A percentile compares a stretch with the other conserved stretches of the same genome.
These are phyloP conservation scores for Pelobates cultripes DNA, from an alignment of 2,797 vertebrate genomes.

Conservation along the genomic window DNA sequence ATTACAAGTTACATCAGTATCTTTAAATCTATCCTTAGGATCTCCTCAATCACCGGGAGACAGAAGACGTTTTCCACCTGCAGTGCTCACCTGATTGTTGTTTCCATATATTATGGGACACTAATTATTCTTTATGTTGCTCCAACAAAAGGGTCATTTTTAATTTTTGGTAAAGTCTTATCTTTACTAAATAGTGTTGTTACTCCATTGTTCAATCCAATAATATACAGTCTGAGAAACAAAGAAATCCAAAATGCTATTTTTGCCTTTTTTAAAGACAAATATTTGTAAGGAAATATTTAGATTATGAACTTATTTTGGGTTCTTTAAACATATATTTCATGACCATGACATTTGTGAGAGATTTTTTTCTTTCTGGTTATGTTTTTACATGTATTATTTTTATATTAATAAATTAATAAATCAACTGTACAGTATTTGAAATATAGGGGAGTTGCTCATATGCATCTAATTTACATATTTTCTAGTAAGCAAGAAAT, in stretches of 20 bases:
- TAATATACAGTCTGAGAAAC: conserved; percentile 29
- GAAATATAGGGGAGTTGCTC: too few relatives aligned
- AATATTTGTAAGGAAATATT: not conserved
- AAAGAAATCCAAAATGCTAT: conserved; percentile 13
- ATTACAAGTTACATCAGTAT: conserved; percentile 16
- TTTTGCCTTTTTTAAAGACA: not conserved
- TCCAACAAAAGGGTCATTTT: not conserved
- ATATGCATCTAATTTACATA: too few relatives aligned
- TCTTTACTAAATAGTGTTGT: conserved; percentile 21
- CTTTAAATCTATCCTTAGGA: conserved; percentile 13
- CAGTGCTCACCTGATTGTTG: conserved; percentile 31
- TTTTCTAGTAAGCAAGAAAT: too few relatives aligned
- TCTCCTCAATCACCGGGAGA: conserved; percentile 46
- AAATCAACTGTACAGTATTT: too few relatives aligned
- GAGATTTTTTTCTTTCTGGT: too few relatives aligned
- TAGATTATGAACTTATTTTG: not conserved
- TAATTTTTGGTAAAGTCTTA: not conserved
- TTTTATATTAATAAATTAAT: too few relatives aligned
- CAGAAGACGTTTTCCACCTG: conserved; percentile 61
- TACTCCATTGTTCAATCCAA: conserved; percentile 27
- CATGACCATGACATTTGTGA: too few relatives aligned
- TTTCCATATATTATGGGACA: conserved; percentile 18
- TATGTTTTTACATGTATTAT: too few relatives aligned
- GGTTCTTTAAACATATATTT: too few relatives aligned
- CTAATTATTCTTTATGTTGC: conserved; percentile 12